These are phyloP conservation scores for Anthonomus grandis DNA, from an alignment of 1,140 invertebrate species.

Conservation along the genomic window DNA sequence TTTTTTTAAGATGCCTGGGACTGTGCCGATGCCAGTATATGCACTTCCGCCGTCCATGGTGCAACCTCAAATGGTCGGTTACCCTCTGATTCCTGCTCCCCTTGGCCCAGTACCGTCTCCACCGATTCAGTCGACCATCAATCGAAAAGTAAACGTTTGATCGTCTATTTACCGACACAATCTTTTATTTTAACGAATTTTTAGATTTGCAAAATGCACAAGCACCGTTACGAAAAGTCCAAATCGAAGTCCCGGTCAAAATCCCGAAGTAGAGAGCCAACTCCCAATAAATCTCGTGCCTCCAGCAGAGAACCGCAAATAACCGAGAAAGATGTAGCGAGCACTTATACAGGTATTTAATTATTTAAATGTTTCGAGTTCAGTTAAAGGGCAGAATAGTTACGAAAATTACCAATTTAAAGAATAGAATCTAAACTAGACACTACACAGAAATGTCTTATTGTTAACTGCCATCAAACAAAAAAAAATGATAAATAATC, in stretches of 20 bases:
- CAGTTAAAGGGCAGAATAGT: too few species aligned
- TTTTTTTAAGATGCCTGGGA: constrained; percentile 29
- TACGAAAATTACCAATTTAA: too few species aligned
- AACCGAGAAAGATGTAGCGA: constrained; percentile 55
- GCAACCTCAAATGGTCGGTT: constrained; percentile 28
- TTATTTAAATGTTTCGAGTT: too few species aligned
- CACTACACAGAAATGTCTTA: too few species aligned
- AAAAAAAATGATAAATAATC: too few species aligned
- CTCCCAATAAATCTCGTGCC: constrained; percentile 31
- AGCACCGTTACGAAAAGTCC: constrained; percentile 20
- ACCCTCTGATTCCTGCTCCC: constrained; percentile 44
- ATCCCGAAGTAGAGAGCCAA: constrained; percentile 22
- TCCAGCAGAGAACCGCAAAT: constrained; percentile 34
- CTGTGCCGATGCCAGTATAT: constrained; percentile 28
- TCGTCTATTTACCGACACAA: too few species aligned
- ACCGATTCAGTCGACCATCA: constrained; percentile 36
- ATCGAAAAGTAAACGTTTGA: constrained; percentile 24
- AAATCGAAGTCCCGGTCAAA: constrained; percentile 26
- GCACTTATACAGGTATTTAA: constrained; percentile 60
- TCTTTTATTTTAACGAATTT: constrained; percentile 9
- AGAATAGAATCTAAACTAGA: too few species aligned
- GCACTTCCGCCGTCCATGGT: constrained; percentile 27
- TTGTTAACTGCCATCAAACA: too few species aligned
- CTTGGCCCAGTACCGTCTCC: constrained; percentile 44
- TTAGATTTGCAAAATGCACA: constrained; percentile 6